Percentiles rank a stretch among this genome's conserved stretches.
phyloP scores from a whole-genome alignment of 2,113 vertebrate species.

The Megaleporinus macrocephalus region DNA sequence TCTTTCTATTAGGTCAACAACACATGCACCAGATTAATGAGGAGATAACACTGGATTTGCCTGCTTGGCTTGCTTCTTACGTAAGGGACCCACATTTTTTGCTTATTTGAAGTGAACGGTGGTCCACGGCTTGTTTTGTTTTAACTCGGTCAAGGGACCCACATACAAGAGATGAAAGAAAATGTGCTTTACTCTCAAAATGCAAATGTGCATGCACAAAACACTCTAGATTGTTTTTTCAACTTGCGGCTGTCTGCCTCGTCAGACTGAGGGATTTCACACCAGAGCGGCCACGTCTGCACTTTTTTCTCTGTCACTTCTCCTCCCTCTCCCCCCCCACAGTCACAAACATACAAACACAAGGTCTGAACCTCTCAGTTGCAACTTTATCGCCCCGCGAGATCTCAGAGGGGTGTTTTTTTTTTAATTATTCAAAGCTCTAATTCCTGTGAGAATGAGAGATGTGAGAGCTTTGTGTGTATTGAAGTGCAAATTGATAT shows the following conservation, averaged over 20 bases:
- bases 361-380: conserved; percentile 34
- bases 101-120: background rate
- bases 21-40: background rate
- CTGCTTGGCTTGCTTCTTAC: background rate
- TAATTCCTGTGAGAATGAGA: conserved; percentile 7
- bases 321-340: conserved; percentile 5
- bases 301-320: background rate
- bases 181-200: conserved; percentile 38
- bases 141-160: conserved; percentile 1
- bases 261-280: conserved; percentile 31
- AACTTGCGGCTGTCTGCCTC: conserved; percentile 25
- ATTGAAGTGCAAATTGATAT: conserved; percentile 50
- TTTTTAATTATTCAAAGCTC: conserved; percentile 25
- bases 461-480: conserved; percentile 17
- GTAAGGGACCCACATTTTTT: background rate
- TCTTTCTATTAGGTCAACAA: background rate
- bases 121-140: conserved; percentile 20
- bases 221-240: background rate
- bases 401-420: background rate
- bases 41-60: background rate
- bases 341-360: background rate
- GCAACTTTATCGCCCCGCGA: conserved; percentile 9
- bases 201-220: conserved; percentile 11
- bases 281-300: conserved; percentile 1
- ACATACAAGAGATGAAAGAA: conserved; percentile 29